phyloP scores from a whole-genome alignment of 1,140 invertebrate species.

The Polypedilum vanderplanki region DNA sequence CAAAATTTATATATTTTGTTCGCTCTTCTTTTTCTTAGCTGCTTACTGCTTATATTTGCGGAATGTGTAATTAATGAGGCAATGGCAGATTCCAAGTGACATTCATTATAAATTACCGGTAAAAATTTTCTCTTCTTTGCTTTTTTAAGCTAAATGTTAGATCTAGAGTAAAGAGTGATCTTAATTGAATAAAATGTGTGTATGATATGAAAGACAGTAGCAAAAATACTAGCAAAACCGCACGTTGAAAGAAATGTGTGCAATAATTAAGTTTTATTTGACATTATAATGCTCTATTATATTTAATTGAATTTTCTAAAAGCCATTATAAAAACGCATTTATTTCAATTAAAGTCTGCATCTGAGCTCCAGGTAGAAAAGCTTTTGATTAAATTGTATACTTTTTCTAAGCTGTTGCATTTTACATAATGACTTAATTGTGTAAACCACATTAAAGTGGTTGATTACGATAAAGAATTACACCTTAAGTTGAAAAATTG shows the following conservation, averaged over 20 bases:
- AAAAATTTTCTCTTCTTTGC: background rate
- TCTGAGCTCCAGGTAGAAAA: background rate
- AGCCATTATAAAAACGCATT: background rate
- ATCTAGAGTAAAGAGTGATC: background rate
- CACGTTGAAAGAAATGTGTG: background rate
- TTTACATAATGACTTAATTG: conserved; percentile 19
- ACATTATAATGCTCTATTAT: conserved; percentile 19
- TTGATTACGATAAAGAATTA: no score
- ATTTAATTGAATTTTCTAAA: conserved; percentile 8
- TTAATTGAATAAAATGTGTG: background rate
- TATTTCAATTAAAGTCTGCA: background rate
- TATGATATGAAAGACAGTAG: background rate
- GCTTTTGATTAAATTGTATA: conserved; percentile 1
- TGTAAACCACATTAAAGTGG: background rate
- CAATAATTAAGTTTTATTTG: background rate
- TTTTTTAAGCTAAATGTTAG: background rate
- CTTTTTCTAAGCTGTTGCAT: background rate
- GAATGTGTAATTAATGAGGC: background rate
- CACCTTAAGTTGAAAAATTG: no score
- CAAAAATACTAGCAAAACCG: background rate
- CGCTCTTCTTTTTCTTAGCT: background rate
- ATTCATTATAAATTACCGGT: conserved; percentile 1
- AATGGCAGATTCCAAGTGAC: background rate
- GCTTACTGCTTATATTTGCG: background rate
- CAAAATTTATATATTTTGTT: no score